Conservation (phyloP, 2,113 vertebrate genomes). For the Trogon melanurus region DNA sequence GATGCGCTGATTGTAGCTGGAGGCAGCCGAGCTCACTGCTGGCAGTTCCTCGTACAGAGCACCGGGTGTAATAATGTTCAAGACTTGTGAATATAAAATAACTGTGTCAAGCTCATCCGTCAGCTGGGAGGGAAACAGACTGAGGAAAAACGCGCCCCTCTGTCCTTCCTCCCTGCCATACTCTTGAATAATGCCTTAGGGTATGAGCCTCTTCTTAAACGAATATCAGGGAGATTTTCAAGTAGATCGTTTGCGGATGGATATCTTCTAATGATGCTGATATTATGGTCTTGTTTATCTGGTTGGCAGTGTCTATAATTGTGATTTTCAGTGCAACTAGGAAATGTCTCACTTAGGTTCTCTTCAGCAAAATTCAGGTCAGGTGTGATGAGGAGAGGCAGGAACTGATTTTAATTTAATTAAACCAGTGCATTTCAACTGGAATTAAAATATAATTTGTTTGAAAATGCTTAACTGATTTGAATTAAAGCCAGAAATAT, state of each 20-base stretch:
- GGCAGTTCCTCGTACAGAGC: neutral
- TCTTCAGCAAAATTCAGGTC: neutral
- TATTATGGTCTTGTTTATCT: neutral
- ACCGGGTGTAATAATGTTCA: neutral
- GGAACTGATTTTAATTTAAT: conserved; percentile 7
- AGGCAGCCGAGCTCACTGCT: conserved; percentile 36
- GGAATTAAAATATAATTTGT: conserved; percentile 46
- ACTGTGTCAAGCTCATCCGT: neutral
- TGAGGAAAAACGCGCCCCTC: neutral
- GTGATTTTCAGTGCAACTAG: neutral
- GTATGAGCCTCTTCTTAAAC: neutral
- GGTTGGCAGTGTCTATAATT: neutral
- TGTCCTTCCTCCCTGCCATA: neutral
- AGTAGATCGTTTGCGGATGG: neutral
- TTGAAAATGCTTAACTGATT: conserved; percentile 30
- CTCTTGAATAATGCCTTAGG: neutral
- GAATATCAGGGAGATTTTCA: neutral
- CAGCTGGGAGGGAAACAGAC: neutral
- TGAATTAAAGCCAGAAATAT: conserved; percentile 6
- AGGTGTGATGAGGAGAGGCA: neutral
- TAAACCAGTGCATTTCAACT: conserved; percentile 7
- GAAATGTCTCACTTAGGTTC: neutral
- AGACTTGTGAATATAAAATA: neutral
- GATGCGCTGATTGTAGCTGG: neutral
- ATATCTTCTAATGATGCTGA: neutral